Conservation (phyloP, 2,888 invertebrate species). For the Cephus pulcher region DNA sequence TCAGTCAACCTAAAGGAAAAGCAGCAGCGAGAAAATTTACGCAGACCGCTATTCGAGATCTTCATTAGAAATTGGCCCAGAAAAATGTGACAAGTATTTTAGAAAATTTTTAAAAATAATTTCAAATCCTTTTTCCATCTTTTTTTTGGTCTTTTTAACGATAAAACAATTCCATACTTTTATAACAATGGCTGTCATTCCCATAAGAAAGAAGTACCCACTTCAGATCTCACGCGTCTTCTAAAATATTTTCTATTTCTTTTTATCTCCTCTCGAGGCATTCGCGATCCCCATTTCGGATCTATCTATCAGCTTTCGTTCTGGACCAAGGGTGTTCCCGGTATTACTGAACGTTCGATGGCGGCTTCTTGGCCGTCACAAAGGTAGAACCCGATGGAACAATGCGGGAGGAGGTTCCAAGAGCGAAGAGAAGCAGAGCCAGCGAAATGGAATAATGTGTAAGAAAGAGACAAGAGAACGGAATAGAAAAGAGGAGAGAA, state of each 20-base stretch:
- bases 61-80: background rate
- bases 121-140: background rate
- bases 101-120: background rate
- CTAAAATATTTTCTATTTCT: background rate
- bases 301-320: constrained; percentile 51
- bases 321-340: constrained; percentile 53
- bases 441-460: background rate
- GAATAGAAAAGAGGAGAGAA: constrained; percentile 26
- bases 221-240: background rate
- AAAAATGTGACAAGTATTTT: background rate
- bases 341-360: constrained; percentile 52
- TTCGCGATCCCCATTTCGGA: constrained; percentile 39
- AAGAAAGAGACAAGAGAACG: constrained; percentile 33
- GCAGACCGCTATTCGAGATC: background rate
- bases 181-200: constrained; percentile 38
- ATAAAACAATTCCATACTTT: constrained; percentile 25
- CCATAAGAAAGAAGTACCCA: background rate
- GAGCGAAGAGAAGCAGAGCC: constrained; percentile 25
- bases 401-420: constrained; percentile 39
- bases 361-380: constrained; percentile 53
- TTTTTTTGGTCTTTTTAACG: too few species aligned
- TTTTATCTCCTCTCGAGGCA: constrained; percentile 21
- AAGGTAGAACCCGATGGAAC: constrained; percentile 54
- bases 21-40: background rate
- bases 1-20: background rate